These are phyloP conservation scores for Apis mellifera DNA, from an alignment of 1,140 invertebrate species.

Conservation along the genomic window DNA sequence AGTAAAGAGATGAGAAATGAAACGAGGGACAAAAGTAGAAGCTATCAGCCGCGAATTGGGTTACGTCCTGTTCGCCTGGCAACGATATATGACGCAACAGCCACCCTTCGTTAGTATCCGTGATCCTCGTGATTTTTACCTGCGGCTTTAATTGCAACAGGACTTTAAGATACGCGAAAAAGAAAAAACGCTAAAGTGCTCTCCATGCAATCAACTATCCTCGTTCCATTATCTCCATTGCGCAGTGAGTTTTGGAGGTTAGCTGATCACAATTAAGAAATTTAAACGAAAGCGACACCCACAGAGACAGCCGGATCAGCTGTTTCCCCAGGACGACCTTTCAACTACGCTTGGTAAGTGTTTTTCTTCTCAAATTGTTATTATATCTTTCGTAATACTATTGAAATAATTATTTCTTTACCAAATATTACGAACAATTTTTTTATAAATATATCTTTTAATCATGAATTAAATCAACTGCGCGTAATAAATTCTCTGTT, in stretches of 20 bases:
- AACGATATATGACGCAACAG: conserved; percentile 49
- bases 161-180: conserved; percentile 27
- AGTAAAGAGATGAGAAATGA: conserved; percentile 11
- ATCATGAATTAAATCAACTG: not conserved
- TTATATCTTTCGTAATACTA: not conserved
- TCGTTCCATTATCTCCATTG: conserved; percentile 16
- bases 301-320: conserved; percentile 60
- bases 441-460: not conserved
- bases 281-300: conserved; percentile 62
- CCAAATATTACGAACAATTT: not conserved
- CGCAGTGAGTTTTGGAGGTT: conserved; percentile 51
- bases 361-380: not conserved
- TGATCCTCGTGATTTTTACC: conserved; percentile 40
- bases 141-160: conserved; percentile 29
- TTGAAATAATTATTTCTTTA: not conserved
- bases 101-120: conserved; percentile 35
- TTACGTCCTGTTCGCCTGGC: conserved; percentile 56
- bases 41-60: conserved; percentile 49
- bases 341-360: conserved; percentile 41
- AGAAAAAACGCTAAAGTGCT: not conserved
- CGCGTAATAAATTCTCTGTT: not conserved
- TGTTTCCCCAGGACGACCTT: conserved; percentile 57
- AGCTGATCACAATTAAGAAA: conserved; percentile 46
- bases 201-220: conserved; percentile 25
- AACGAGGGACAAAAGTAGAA: conserved; percentile 25